These are phyloP conservation scores for Falcunculus frontatus DNA, from an alignment of 2,113 vertebrate species.

Conservation along the genomic window DNA sequence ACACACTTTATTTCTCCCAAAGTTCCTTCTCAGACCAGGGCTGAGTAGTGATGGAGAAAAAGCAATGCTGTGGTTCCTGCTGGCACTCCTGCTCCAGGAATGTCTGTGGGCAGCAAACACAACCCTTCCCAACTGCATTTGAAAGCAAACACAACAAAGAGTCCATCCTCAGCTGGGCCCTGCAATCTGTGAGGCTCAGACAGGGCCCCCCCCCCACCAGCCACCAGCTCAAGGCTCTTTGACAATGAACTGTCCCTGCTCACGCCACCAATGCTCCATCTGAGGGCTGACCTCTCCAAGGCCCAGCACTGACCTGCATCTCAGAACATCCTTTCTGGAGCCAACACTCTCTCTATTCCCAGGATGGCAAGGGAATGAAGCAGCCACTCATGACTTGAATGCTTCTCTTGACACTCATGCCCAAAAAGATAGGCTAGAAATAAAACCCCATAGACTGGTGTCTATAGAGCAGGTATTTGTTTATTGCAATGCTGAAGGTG, in stretches of 20 bases:
- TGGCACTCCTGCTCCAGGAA: not conserved
- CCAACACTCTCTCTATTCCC: not conserved
- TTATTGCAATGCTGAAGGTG: not conserved
- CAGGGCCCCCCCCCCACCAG: not conserved
- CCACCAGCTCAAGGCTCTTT: not conserved
- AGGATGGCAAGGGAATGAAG: not conserved
- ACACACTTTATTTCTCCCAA: not conserved
- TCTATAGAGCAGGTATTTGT: not conserved
- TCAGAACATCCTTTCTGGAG: not conserved
- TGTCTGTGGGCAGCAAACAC: not conserved
- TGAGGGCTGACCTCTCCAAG: accelerated
- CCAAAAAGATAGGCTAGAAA: not conserved
- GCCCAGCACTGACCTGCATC: not conserved
- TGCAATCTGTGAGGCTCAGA: not conserved
- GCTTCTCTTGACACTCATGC: not conserved
- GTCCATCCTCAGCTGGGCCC: not conserved
- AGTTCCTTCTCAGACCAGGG: not conserved
- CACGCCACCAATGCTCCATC: accelerated
- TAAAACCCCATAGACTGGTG: too few relatives aligned
- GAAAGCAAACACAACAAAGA: not conserved
- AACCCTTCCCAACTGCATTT: not conserved
- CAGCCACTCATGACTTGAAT: not conserved
- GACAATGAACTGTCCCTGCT: accelerated
- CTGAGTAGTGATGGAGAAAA: not conserved
- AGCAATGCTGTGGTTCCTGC: accelerated